phyloP scores from a whole-genome alignment of 2,797 vertebrate genomes.

The Parauchenoglanis punctatus region DNA sequence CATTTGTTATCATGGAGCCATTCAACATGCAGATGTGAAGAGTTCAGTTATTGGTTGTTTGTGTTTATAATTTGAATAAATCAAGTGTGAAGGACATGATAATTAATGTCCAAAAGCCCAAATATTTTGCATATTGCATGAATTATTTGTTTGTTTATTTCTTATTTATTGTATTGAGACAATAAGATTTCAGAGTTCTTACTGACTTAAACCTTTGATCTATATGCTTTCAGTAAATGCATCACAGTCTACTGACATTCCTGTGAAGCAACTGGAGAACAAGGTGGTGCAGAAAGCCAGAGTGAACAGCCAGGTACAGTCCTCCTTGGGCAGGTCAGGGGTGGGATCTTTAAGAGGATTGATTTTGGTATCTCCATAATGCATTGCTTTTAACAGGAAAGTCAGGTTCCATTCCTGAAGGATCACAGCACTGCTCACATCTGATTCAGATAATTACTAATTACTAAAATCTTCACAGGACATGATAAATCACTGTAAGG shows the following conservation, averaged over 20 bases:
- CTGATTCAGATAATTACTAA: not conserved
- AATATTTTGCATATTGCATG: not conserved
- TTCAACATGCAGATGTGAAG: not conserved
- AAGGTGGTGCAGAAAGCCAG: conserved; percentile 76
- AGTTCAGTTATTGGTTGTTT: not conserved
- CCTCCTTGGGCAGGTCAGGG: not conserved
- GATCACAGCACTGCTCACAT: not conserved
- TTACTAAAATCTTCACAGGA: not conserved
- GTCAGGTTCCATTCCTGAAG: not conserved
- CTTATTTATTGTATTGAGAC: not conserved
- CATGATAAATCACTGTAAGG: not conserved
- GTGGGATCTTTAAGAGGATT: not conserved
- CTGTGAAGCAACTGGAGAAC: conserved; percentile 71
- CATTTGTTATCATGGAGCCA: not conserved
- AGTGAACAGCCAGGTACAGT: conserved; percentile 77
- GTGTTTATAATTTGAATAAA: not conserved
- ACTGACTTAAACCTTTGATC: not conserved
- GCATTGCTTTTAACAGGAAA: not conserved
- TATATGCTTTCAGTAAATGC: conserved; percentile 76
- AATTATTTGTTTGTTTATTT: not conserved
- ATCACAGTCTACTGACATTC: conserved; percentile 72
- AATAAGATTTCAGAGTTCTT: not conserved
- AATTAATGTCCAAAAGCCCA: not conserved
- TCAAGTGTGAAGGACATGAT: not conserved
- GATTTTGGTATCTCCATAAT: not conserved